Evolutionary conservation across 2,113 vertebrate genomes (phyloP).

Genomic region (Onychostoma macrolepis): DNA sequence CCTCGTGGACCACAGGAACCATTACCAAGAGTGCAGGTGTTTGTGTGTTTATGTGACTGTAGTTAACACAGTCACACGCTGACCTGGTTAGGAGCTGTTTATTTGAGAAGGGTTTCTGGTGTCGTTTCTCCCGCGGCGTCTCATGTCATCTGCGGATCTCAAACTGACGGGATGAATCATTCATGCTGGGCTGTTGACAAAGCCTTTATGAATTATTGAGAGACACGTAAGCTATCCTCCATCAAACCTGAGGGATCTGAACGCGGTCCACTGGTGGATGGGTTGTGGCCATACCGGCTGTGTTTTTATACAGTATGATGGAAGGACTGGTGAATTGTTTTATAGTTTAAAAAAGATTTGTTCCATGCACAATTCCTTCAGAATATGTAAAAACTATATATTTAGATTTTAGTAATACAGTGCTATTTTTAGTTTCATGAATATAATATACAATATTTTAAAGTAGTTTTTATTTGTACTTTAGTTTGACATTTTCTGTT

Average conservation of each 20-base stretch:
- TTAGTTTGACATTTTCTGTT: background rate
- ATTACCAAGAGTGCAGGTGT: slow-evolving; percentile 72
- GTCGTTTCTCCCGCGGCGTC: background rate
- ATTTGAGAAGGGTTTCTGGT: slow-evolving; percentile 16
- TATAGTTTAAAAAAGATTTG: background rate
- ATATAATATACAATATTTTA: background rate
- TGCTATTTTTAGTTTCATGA: background rate
- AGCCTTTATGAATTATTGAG: slow-evolving; percentile 47
- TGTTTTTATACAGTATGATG: background rate
- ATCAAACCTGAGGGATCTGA: background rate
- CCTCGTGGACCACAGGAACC: slow-evolving; percentile 76
- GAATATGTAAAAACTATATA: background rate
- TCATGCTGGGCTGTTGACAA: slow-evolving; percentile 40
- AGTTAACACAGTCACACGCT: background rate
- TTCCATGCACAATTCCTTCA: background rate
- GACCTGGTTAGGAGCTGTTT: slow-evolving; percentile 20
- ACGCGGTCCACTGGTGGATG: background rate
- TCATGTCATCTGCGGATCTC: slow-evolving; percentile 27
- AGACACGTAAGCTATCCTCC: slow-evolving; percentile 15
- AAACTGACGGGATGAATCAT: slow-evolving; percentile 41
- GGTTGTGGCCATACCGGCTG: background rate
- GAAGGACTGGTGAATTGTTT: background rate
- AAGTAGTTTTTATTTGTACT: background rate
- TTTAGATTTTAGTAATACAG: too few relatives aligned
- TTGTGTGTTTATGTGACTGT: background rate